Conservation (phyloP, 2,113 vertebrate species). For the Hiodon alosoides region DNA sequence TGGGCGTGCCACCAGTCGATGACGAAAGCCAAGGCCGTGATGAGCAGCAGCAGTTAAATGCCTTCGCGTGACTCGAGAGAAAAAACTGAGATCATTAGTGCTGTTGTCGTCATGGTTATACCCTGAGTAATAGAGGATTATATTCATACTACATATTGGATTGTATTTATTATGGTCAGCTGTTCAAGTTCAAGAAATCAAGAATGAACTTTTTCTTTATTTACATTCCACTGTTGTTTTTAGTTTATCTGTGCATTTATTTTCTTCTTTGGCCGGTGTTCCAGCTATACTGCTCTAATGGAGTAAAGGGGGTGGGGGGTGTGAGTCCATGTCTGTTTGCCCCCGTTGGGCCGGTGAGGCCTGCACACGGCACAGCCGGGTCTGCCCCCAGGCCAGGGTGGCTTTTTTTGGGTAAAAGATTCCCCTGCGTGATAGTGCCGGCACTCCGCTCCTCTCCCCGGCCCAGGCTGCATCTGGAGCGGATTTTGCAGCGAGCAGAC, state of each 20-base stretch:
- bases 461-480: constrained; percentile 83
- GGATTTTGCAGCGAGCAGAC: constrained; percentile 95
- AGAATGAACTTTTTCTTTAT: constrained; percentile 36
- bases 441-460: constrained; percentile 69
- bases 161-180: too few relatives aligned
- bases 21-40: constrained; percentile 30
- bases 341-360: constrained; percentile 41
- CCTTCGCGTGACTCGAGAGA: constrained; percentile 24
- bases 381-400: constrained; percentile 2
- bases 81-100: too few relatives aligned
- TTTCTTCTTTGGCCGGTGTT: not conserved
- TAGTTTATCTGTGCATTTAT: constrained; percentile 5
- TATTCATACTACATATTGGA: too few relatives aligned
- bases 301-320: constrained; percentile 1
- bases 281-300: not conserved
- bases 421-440: constrained; percentile 66
- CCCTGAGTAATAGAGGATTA: too few relatives aligned
- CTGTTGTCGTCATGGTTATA: too few relatives aligned
- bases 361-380: constrained; percentile 38
- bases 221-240: constrained; percentile 11
- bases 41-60: constrained; percentile 23
- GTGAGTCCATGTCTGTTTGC: constrained; percentile 47
- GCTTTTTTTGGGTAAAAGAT: constrained; percentile 65
- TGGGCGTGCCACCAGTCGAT: constrained; percentile 26
- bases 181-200: not conserved